phyloP scores from a whole-genome alignment of 1,140 invertebrate genomes.

The Aphaenogaster ashmeadi region DNA sequence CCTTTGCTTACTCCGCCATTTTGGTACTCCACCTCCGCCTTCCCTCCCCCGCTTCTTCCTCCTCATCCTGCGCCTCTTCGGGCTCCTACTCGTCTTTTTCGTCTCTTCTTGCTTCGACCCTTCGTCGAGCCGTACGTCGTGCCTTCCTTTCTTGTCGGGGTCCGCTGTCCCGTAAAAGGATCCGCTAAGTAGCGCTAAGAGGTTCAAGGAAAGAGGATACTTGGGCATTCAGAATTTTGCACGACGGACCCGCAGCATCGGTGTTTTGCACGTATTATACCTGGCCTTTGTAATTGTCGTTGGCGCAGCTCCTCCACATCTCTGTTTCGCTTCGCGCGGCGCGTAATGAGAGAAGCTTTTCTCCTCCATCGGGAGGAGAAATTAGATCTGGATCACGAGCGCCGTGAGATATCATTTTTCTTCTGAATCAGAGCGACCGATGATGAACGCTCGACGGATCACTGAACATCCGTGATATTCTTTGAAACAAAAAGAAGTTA shows the following conservation, averaged over 20 bases:
- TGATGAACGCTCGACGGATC: background rate
- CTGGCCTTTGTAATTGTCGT: slow-evolving; percentile 58
- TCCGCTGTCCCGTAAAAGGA: slow-evolving; percentile 83
- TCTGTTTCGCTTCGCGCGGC: slow-evolving; percentile 12
- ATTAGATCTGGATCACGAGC: slow-evolving; percentile 46
- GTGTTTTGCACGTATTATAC: slow-evolving; percentile 37
- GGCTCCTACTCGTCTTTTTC: slow-evolving; percentile 72
- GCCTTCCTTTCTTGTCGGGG: slow-evolving; percentile 79
- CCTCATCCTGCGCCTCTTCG: background rate
- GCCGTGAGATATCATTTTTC: background rate
- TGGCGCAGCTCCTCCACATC: background rate
- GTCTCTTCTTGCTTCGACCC: slow-evolving; percentile 61
- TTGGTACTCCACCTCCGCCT: slow-evolving; percentile 75
- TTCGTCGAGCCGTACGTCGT: slow-evolving; percentile 70
- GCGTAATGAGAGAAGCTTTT: slow-evolving; percentile 62
- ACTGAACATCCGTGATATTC: background rate
- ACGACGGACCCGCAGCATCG: slow-evolving; percentile 50
- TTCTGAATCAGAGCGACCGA: background rate
- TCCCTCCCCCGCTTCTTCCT: slow-evolving; percentile 48
- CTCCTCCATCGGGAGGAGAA: slow-evolving; percentile 1
- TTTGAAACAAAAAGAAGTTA: background rate
- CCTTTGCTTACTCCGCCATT: slow-evolving; percentile 80
- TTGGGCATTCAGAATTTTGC: slow-evolving; percentile 79
- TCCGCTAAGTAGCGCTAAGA: slow-evolving; percentile 83
- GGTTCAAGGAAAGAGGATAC: slow-evolving; percentile 83